A percentile compares a stretch with the other conserved stretches of the same genome.
Evolutionary conservation across 2,113 vertebrate genomes (phyloP).

Genomic region (Mixornis gularis): DNA sequence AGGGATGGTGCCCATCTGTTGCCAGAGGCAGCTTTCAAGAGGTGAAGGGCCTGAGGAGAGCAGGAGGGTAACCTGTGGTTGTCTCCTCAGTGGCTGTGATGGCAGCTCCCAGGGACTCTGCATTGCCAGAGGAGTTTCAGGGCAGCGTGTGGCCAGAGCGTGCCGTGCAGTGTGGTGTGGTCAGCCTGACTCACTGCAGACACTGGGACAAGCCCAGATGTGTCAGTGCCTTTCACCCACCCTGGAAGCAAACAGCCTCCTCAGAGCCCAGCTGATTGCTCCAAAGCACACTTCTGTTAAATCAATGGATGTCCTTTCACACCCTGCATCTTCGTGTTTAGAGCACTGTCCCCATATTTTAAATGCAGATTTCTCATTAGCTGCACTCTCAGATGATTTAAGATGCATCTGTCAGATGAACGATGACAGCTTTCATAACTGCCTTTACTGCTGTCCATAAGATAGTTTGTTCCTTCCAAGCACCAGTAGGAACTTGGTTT

Average conservation of each 20-base stretch:
- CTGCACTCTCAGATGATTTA: neutral
- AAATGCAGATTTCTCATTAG: neutral
- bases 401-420: neutral
- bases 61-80: neutral
- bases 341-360: neutral
- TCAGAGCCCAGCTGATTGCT: neutral
- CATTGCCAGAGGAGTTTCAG: neutral
- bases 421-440: neutral
- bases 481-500: neutral
- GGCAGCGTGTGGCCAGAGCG: fast-evolving
- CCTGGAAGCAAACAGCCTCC: neutral
- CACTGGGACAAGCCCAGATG: neutral
- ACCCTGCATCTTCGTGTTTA: neutral
- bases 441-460: neutral
- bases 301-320: neutral
- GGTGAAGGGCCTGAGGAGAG: neutral
- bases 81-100: neutral
- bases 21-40: neutral
- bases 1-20: neutral
- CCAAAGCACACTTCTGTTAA: neutral
- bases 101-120: neutral
- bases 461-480: neutral
- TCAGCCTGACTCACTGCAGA: neutral
- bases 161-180: neutral
- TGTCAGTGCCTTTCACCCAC: neutral